Conservation (phyloP, 2,888 invertebrate genomes). For the Lottia gigantea region DNA sequence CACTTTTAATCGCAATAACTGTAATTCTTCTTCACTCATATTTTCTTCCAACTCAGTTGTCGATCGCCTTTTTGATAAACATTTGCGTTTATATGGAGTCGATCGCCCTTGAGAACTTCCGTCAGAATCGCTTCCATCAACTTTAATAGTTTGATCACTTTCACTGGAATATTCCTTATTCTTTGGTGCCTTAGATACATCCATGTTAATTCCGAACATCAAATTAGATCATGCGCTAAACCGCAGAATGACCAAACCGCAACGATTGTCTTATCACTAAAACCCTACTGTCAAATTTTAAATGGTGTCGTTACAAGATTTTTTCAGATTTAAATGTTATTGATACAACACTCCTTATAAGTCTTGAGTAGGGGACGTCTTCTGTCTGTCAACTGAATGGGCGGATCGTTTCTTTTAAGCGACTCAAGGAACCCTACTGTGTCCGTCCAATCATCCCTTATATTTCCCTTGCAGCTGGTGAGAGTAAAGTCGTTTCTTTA, state of each 20-base stretch:
- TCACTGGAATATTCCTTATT: constrained; percentile 3
- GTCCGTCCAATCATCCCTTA: neutral
- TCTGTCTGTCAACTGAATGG: constrained; percentile 9
- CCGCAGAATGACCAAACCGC: no score
- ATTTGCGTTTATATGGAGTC: constrained; percentile 1
- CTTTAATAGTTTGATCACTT: constrained; percentile 1
- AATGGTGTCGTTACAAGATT: no score
- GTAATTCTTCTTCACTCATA: constrained; percentile 57
- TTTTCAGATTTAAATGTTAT: neutral
- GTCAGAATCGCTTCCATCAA: constrained; percentile 4
- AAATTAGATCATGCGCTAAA: no score
- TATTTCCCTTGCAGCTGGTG: constrained; percentile 1
- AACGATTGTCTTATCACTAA: no score
- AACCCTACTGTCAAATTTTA: no score
- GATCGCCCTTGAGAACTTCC: neutral
- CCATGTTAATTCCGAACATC: neutral
- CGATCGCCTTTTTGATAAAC: neutral
- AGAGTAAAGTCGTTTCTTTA: neutral
- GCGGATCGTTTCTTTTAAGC: constrained; percentile 1
- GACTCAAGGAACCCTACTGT: neutral
- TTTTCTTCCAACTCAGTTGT: constrained; percentile 22
- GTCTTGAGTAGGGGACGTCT: constrained; percentile 9
- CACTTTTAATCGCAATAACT: constrained; percentile 66
- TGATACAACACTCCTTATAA: constrained; percentile 4
- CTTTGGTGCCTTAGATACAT: neutral